phyloP scores from a whole-genome alignment of 2,888 invertebrate genomes.

The Rotaria macrura region DNA sequence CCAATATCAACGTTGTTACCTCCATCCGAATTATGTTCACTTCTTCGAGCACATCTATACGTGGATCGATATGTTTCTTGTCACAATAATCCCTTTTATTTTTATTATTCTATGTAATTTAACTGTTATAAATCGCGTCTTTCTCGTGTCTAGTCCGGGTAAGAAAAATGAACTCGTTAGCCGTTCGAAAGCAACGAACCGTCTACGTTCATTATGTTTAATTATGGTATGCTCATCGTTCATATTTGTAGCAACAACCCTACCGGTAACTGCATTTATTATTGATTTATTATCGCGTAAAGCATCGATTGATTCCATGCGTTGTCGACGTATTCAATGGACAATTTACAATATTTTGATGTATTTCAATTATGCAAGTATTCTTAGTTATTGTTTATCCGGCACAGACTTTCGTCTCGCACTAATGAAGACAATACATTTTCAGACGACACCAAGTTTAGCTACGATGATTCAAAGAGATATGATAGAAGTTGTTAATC shows the following conservation, averaged over 20 bases:
- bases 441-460: not conserved
- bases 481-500: not conserved
- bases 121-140: constrained; percentile 18
- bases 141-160: not conserved
- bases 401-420: constrained; percentile 12
- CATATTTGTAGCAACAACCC: not conserved
- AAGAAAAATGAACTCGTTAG: not conserved
- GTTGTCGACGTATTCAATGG: constrained; percentile 14
- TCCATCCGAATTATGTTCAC: not conserved
- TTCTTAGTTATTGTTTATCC: not conserved
- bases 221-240: constrained; percentile 9
- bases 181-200: constrained; percentile 14
- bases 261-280: constrained; percentile 15
- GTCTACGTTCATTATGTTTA: constrained; percentile 17
- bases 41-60: not conserved
- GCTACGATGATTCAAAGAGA: not conserved
- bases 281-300: not conserved
- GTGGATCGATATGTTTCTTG: constrained; percentile 18
- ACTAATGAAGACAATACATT: not conserved
- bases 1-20: constrained; percentile 19
- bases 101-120: constrained; percentile 20
- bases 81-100: constrained; percentile 4
- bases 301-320: not conserved
- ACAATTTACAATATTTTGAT: constrained; percentile 14
- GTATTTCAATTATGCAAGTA: constrained; percentile 20